Evolutionary conservation across 2,888 invertebrate species (phyloP).

Genomic region (Isotomurus palustris): DNA sequence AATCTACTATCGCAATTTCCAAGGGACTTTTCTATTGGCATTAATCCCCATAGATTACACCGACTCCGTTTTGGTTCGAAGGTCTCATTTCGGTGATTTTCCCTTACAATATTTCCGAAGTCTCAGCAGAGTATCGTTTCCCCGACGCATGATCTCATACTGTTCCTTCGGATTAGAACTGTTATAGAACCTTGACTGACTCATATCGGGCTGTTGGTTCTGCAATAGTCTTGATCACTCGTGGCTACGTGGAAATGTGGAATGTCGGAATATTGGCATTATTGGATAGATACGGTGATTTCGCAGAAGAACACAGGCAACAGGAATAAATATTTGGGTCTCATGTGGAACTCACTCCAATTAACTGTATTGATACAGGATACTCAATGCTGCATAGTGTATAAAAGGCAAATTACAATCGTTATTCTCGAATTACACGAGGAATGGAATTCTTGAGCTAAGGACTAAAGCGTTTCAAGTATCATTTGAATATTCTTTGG

Average conservation of each 20-base stretch:
- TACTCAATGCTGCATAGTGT: too few species aligned
- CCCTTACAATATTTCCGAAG: slow-evolving; percentile 4
- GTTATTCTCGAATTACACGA: too few species aligned
- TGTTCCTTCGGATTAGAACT: slow-evolving; percentile 28
- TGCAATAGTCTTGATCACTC: slow-evolving; percentile 15
- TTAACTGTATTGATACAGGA: too few species aligned
- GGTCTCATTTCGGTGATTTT: not conserved
- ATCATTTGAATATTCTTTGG: too few species aligned
- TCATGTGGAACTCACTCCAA: too few species aligned
- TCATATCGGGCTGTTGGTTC: slow-evolving; percentile 33
- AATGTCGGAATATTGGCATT: slow-evolving; percentile 36
- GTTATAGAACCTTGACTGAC: slow-evolving; percentile 17
- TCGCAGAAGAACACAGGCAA: too few species aligned
- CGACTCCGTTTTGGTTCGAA: not conserved
- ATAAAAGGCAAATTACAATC: too few species aligned
- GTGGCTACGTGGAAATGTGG: slow-evolving; percentile 22
- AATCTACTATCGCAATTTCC: not conserved
- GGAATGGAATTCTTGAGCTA: too few species aligned
- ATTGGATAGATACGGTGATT: too few species aligned
- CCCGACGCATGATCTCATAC: slow-evolving; percentile 49
- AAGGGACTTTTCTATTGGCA: slow-evolving; percentile 1
- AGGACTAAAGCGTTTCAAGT: too few species aligned
- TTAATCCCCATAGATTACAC: slow-evolving; percentile 7
- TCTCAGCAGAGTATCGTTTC: not conserved
- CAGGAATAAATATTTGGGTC: too few species aligned